Base-by-base conservation (phyloP, 2,888 invertebrate genomes). In the Nomada hirtipes region DNA sequence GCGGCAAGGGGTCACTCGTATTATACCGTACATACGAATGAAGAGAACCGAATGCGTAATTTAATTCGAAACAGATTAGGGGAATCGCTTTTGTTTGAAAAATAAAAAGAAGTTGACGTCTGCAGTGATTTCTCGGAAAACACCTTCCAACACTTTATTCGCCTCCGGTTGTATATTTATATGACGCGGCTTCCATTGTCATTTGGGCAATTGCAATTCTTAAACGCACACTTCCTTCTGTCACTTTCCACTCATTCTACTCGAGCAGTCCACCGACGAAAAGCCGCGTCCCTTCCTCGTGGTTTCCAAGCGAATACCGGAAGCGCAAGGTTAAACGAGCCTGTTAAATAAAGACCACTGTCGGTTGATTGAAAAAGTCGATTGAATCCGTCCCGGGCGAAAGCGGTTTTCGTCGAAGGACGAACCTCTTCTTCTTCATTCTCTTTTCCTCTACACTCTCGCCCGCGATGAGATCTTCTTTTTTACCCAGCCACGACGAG, bases 1-100 rank as follows among this genome's bases (percentile, higher is more conserved):
- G 64, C 60, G 75, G 72, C 76, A 75, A 86, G 76, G 86, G 80
- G 82, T 86, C 78, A 70, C 77, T 15, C 13, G 15, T 47, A 10
- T 36, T 36, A 7, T 4, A 4, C 36, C 36, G 4, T 36, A 4
- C 36, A 36, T 36, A 36, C 36, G 36, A 36, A 36, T 4, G 36
- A 36, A 36, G 36, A 7, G 1, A 7, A 36, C 36, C 36, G 36
- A 36, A 36, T 36, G 4, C 36, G 36, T 4, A 36, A 36, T 36
- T 36, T 4, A 7, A 36, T 36, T 36, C 36, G 36, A 36, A 7
- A 36, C 36, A 36, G 36, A 36, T 36, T 36, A 7, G 36, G 36
- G 36, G 7, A 7, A 7, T 36, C 7, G 36, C 36, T 36, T 36
- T 36, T 7, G 36, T 36, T 36, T 1, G 36, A 36, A 36, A 36